These are phyloP conservation scores for Ailuropoda melanoleuca DNA, from an alignment of 2,113 vertebrate species.

Conservation along the genomic window DNA sequence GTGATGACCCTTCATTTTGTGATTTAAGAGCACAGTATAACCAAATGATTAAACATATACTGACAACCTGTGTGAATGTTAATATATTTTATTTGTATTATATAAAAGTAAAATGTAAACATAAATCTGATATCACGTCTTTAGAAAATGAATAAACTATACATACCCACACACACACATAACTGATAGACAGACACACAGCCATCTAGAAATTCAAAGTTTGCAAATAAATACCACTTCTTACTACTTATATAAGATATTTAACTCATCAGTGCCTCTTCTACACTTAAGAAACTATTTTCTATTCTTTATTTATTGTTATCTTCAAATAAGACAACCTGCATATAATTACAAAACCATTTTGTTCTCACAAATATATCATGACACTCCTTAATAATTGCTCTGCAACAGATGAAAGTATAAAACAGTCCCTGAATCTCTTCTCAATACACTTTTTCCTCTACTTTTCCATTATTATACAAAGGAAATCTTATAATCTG, in stretches of 20 bases:
- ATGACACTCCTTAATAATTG: not conserved
- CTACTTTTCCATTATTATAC: constrained; percentile 40
- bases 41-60: constrained; percentile 21
- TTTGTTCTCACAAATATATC: constrained; percentile 16
- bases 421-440: not conserved
- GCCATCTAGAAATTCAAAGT: not conserved
- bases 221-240: not conserved
- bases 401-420: not conserved
- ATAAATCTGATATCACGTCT: not conserved
- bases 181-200: not conserved
- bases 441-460: constrained; percentile 33
- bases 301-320: not conserved
- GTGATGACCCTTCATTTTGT: not conserved
- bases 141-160: not conserved
- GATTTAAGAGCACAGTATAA: not conserved
- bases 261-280: not conserved
- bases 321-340: not conserved
- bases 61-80: not conserved
- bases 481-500: constrained; percentile 54
- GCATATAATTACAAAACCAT: not conserved
- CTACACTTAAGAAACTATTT: not conserved
- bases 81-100: not conserved
- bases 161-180: not conserved
- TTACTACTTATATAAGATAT: not conserved
- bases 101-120: constrained; percentile 15